These are phyloP conservation scores for Drosophila planitibia DNA, from an alignment of 2,888 invertebrate genomes.

Conservation along the genomic window DNA sequence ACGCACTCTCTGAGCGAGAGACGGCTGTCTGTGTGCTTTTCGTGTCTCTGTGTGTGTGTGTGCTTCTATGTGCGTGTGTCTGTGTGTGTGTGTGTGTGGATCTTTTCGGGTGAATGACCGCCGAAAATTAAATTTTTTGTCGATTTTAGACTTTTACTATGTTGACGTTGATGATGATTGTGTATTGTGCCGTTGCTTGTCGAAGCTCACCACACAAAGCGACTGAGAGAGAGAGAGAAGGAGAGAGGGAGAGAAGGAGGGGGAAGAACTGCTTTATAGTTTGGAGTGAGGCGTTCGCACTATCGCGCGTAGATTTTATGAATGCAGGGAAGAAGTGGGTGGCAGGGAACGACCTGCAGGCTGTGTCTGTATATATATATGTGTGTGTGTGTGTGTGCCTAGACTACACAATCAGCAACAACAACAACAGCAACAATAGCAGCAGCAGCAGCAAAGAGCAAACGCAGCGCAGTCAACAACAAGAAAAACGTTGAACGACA, in stretches of 20 bases:
- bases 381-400: constrained; percentile 53
- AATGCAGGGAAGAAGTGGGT: constrained; percentile 24
- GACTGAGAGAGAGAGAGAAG: neutral
- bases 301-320: constrained; percentile 61
- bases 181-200: constrained; percentile 56
- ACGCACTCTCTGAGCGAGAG: constrained; percentile 37
- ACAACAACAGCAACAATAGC: constrained; percentile 28
- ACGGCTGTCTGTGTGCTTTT: constrained; percentile 36
- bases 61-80: constrained; percentile 5
- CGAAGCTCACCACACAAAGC: constrained; percentile 29
- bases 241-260: neutral
- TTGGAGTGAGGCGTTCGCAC: constrained; percentile 59
- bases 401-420: constrained; percentile 75
- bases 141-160: constrained; percentile 85
- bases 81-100: constrained; percentile 49
- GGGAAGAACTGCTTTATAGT: constrained; percentile 39
- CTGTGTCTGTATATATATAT: constrained; percentile 26
- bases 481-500: constrained; percentile 38
- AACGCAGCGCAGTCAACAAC: constrained; percentile 56
- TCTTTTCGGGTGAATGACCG: constrained; percentile 84
- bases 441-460: constrained; percentile 30
- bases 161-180: constrained; percentile 72
- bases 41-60: constrained; percentile 19
- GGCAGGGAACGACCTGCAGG: constrained; percentile 60
- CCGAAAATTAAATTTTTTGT: constrained; percentile 84